These are phyloP conservation scores for Grantiella picta DNA, from an alignment of 2,113 vertebrate species.

Conservation along the genomic window DNA sequence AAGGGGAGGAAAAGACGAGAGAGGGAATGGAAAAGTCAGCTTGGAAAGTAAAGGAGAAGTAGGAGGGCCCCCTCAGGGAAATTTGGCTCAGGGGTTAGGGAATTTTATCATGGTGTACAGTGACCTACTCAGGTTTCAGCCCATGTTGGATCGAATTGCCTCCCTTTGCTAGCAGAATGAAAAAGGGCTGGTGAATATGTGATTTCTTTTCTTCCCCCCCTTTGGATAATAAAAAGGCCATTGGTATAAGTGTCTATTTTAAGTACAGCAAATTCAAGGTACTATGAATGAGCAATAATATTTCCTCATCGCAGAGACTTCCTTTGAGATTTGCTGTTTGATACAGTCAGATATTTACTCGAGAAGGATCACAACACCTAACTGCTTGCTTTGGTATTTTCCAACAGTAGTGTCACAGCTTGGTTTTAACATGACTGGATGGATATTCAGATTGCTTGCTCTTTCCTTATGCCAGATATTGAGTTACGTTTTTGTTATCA, in stretches of 20 bases:
- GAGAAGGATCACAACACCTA: slow-evolving; percentile 31
- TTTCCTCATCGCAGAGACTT: slow-evolving; percentile 65
- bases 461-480: slow-evolving; percentile 70
- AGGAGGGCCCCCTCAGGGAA: slow-evolving; percentile 88
- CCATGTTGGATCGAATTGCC: slow-evolving; percentile 85
- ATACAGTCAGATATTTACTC: slow-evolving; percentile 55
- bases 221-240: slow-evolving; percentile 80
- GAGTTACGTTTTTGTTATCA: slow-evolving; percentile 77
- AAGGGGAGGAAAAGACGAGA: slow-evolving; percentile 76
- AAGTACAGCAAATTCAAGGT: slow-evolving; percentile 70
- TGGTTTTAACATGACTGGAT: slow-evolving; percentile 37
- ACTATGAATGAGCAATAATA: slow-evolving; percentile 70
- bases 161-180: slow-evolving; percentile 86
- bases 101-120: slow-evolving; percentile 98
- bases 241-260: slow-evolving; percentile 77
- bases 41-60: slow-evolving; percentile 84
- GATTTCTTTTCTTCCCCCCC: slow-evolving; percentile 45
- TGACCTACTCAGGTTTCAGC: slow-evolving; percentile 97
- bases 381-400: slow-evolving; percentile 37
- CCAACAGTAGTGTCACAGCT: slow-evolving; percentile 55
- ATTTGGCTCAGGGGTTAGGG: slow-evolving; percentile 95
- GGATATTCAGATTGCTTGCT: slow-evolving; percentile 59
- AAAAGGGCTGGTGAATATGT: slow-evolving; percentile 79
- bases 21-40: slow-evolving; percentile 89
- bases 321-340: slow-evolving; percentile 61